Conservation (phyloP, 2,888 invertebrate genomes). For the Uropetala carovei region DNA sequence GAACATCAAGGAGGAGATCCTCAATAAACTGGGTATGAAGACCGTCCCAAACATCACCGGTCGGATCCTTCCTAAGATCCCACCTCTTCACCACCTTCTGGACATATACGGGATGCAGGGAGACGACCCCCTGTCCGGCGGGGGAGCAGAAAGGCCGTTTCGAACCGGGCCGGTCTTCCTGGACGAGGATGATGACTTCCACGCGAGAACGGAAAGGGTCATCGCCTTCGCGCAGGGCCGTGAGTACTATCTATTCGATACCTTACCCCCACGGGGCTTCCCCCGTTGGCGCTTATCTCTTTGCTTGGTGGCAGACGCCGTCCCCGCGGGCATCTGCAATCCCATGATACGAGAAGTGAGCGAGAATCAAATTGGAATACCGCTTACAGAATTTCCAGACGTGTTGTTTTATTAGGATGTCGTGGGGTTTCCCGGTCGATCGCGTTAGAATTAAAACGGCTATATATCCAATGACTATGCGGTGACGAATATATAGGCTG, state of each 20-base stretch:
- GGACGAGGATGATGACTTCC: slow-evolving; percentile 82
- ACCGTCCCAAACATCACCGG: slow-evolving; percentile 82
- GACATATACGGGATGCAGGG: slow-evolving; percentile 76
- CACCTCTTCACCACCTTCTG: slow-evolving; percentile 74
- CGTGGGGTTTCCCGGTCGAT: slow-evolving; percentile 63
- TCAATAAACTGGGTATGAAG: slow-evolving; percentile 79
- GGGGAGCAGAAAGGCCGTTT: slow-evolving; percentile 70
- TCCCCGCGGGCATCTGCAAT: slow-evolving; percentile 24
- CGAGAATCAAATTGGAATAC: neutral
- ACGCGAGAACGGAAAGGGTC: slow-evolving; percentile 82
- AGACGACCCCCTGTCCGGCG: slow-evolving; percentile 71
- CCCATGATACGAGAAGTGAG: slow-evolving; percentile 30
- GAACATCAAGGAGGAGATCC: slow-evolving; percentile 80
- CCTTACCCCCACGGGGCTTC: neutral
- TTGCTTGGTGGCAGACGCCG: neutral
- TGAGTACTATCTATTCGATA: slow-evolving; percentile 70
- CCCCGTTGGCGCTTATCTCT: neutral
- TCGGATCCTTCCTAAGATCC: slow-evolving; percentile 78
- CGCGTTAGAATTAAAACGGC: slow-evolving; percentile 22
- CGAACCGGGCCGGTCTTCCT: slow-evolving; percentile 76
- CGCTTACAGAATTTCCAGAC: slow-evolving; percentile 14
- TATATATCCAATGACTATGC: slow-evolving; percentile 29
- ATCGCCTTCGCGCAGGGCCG: slow-evolving; percentile 81
- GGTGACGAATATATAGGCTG: slow-evolving; percentile 40
- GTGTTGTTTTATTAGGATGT: slow-evolving; percentile 47